Evolutionary conservation across 2,113 vertebrate genomes (phyloP).

Genomic region (Mus pahari): DNA sequence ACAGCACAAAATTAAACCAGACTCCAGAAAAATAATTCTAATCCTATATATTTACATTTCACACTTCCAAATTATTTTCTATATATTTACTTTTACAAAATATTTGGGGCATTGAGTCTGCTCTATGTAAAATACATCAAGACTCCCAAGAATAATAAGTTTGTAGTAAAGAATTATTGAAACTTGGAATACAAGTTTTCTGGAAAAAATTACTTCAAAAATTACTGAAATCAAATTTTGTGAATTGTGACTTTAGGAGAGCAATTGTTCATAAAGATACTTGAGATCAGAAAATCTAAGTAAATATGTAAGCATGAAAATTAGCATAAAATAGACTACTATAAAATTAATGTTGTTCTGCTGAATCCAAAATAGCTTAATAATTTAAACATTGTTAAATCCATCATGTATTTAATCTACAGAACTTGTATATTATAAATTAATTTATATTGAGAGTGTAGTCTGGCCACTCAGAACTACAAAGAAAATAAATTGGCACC

Average conservation of each 20-base stretch:
- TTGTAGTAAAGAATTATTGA: background rate
- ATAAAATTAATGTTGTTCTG: background rate
- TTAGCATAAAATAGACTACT: background rate
- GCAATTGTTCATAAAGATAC: background rate
- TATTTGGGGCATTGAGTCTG: rapidly evolving
- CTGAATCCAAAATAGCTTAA: background rate
- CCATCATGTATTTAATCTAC: background rate
- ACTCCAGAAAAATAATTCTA: background rate
- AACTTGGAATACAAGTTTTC: background rate
- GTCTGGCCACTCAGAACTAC: background rate
- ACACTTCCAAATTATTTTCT: background rate
- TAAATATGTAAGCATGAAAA: background rate
- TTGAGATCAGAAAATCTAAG: background rate
- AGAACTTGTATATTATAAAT: background rate
- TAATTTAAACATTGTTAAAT: background rate
- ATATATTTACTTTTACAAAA: background rate
- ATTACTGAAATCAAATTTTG: background rate
- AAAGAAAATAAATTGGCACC: background rate
- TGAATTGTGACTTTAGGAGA: background rate
- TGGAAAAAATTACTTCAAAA: background rate
- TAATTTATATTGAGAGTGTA: background rate
- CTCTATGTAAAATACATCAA: background rate
- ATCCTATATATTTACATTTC: background rate
- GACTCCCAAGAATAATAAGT: background rate
- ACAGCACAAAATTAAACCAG: background rate